Base-by-base conservation (phyloP, 2,888 invertebrate species). In the Cotesia congregata region DNA sequence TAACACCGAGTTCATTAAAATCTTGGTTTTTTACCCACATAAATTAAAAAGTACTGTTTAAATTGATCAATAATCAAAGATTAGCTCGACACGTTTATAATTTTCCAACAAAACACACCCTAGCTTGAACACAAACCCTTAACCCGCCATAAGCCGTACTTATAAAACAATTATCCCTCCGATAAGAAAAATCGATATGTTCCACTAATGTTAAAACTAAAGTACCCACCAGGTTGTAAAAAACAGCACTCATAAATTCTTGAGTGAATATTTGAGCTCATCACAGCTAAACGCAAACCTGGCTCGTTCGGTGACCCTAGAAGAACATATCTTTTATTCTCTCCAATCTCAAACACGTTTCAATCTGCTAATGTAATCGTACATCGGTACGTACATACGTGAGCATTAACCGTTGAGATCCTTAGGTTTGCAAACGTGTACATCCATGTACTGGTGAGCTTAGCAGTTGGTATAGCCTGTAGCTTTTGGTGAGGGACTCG, bases 221-320 rank as follows among this genome's bases (percentile, higher is more conserved):
- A 4, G 30, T 30, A 30, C 30, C 30, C 30, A 30, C 30, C 3
- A 30, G 30, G 30, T 30, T 30, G 30, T 3, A 30, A 30, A 30
- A 30, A 30, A 30, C 30, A 30, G 3, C 30, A 30, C 30, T 30
- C 30, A 30, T 30, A 30, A 30, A 30, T 30, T 30, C 0, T 30
- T 30, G 30, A 30, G 30, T 30, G 30, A 30, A 50, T 50, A 12
- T 50, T 50, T 50, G 3, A 50, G 12, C 9, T 50, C 7, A 50
- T 50, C 50, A 50, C 50, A 50, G 12, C 39, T 6, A 12, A 15
- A 38, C 67, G 67, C 6, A 38, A 71, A 67, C 60, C 59, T 72
- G 67, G 72, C 60, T 76, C 76, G 76, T 76, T 67, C 76, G 71
- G 68, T 71, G 76, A 76, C 76, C 76, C 72, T 72, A 50, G 67